Evolutionary conservation across 2,113 vertebrate species (phyloP), one percentile per base, ranked within the genome.

Genomic region (Chauna torquata): DNA sequence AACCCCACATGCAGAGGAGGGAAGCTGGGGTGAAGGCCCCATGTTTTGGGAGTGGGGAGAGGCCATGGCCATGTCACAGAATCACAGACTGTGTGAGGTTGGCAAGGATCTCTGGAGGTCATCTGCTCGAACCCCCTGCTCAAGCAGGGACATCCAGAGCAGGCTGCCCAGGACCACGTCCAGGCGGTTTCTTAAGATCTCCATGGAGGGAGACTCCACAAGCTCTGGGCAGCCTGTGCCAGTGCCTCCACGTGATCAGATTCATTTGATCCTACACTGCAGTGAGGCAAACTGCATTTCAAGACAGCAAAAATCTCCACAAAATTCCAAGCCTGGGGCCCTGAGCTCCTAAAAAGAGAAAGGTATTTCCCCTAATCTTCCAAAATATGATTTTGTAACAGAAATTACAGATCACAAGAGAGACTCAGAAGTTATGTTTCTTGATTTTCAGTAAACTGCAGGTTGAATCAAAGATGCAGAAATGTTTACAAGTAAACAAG

Each of bases 401-500:
- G 12, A 76, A 94, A 81, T 54, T 74, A 70, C 62, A 94, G 75
- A 94, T 42, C 34, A 82, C 42, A 86, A 82, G 54, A 95, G 78
- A 92, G 91, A 91, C 52, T 64, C 14, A 32, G 16, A 68, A 66
- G 45, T 65, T 80, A 79, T 59, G 19, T 8, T 82, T 50, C 55
- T 81, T 74, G 32, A 82, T 96, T 97, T 98, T 97, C 95, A 94
- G 91, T 90, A 96, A 97, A 88, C 83, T 94, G 70, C 24, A 84
- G 75, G 85, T 90, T 95, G 87, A 96, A 92, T 74, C 61, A 80
- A 94, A 92, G 89, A 75, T 40, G 18, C 47, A 65, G 76, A 92
- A 94, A 94, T 95, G 90, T 94, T 97, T 95, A 78, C 93, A 97
- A 94, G 64, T 94, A 98, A 98, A 96, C 65, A 90, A 93, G 91